Evolutionary conservation across 2,797 vertebrate species (phyloP).

Genomic region (Avahi laniger): DNA sequence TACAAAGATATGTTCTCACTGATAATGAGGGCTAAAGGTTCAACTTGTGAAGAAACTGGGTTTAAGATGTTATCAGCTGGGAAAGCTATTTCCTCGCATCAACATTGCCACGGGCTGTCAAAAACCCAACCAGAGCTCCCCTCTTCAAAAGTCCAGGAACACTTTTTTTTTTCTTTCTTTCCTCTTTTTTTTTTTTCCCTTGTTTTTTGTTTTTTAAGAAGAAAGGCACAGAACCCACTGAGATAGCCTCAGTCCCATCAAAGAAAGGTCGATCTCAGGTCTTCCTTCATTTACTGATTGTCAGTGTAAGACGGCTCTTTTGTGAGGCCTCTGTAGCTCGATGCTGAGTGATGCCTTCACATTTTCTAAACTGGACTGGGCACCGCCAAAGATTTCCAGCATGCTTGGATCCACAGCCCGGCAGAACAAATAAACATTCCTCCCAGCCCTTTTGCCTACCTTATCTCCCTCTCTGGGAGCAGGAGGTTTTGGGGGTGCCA

Average conservation of each 20-base stretch:
- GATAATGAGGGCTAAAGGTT: constrained; percentile 85
- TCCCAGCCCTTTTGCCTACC: constrained; percentile 79
- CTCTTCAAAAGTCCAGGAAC: constrained; percentile 80
- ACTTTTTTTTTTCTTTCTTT: constrained; percentile 71
- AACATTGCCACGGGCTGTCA: constrained; percentile 84
- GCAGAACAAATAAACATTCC: constrained; percentile 86
- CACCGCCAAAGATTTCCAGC: constrained; percentile 79
- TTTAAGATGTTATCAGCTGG: constrained; percentile 87
- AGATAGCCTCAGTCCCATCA: constrained; percentile 79
- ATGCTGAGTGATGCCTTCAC: constrained; percentile 91
- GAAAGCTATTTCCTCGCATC: constrained; percentile 87
- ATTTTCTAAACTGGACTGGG: constrained; percentile 84
- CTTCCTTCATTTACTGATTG: constrained; percentile 83
- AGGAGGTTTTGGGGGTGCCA: constrained; percentile 86
- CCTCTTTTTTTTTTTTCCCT: background rate
- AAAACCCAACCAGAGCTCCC: constrained; percentile 71
- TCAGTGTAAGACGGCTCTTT: constrained; percentile 85
- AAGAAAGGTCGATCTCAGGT: constrained; percentile 83
- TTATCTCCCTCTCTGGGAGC: constrained; percentile 90
- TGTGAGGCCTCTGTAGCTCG: constrained; percentile 75
- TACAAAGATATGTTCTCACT: constrained; percentile 74
- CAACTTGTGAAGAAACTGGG: constrained; percentile 83
- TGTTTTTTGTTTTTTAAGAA: constrained; percentile 59
- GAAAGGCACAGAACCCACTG: constrained; percentile 74
- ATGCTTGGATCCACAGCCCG: constrained; percentile 73